Percentiles rank a stretch among this genome's conserved stretches.
phyloP scores from a whole-genome alignment of 1,140 invertebrate genomes.

The Dreissena rostriformis region DNA sequence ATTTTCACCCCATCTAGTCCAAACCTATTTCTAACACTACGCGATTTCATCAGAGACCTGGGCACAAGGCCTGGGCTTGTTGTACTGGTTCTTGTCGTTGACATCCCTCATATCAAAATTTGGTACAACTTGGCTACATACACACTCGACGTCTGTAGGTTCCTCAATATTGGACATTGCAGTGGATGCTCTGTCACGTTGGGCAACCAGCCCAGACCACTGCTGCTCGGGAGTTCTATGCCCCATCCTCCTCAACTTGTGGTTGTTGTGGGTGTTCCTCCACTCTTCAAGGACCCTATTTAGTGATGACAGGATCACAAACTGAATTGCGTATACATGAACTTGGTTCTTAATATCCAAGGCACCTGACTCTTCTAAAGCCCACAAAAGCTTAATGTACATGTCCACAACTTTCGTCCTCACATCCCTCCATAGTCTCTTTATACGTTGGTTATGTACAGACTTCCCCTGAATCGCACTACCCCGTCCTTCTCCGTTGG shows the following conservation, averaged over 20 bases:
- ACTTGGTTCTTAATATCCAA: background rate
- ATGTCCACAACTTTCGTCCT: background rate
- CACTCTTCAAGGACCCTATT: background rate
- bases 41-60: no score
- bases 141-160: background rate
- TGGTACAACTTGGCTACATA: background rate
- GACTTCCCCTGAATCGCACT: conserved; percentile 1
- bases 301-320: background rate
- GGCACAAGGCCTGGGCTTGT: background rate
- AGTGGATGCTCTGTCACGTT: background rate
- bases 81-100: background rate
- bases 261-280: background rate
- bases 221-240: background rate
- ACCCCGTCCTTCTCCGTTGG: background rate
- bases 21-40: no score
- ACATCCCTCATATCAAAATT: background rate
- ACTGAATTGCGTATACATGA: background rate
- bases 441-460: conserved; percentile 6
- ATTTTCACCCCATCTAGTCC: no score
- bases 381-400: background rate
- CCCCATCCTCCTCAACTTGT: background rate
- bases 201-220: background rate
- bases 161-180: background rate
- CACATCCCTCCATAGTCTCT: conserved; percentile 23
- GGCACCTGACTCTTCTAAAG: background rate